Percentiles rank a stretch among this genome's conserved stretches.
Evolutionary conservation across 1,140 invertebrate genomes (phyloP).

Genomic region (Scylla paramamosain): DNA sequence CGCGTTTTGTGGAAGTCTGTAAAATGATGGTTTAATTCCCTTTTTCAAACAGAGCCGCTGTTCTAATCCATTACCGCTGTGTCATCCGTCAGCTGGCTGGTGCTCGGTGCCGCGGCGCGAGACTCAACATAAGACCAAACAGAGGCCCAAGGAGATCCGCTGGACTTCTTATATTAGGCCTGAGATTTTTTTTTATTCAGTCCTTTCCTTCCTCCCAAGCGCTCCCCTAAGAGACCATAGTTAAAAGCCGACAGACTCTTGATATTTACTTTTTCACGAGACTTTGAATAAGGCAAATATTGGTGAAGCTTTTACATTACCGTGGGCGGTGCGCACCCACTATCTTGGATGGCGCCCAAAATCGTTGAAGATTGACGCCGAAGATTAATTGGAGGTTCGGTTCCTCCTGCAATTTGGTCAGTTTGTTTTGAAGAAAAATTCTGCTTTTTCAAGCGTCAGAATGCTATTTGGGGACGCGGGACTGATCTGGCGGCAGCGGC

Average conservation of each 20-base stretch:
- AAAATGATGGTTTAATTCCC: too few relatives aligned
- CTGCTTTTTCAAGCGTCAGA: conserved; percentile 11
- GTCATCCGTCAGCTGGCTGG: too few relatives aligned
- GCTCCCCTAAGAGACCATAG: background rate
- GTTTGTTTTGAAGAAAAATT: conserved; percentile 24
- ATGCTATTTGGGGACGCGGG: background rate
- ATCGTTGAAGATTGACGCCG: conserved; percentile 20
- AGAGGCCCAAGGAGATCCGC: too few relatives aligned
- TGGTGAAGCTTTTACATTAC: background rate
- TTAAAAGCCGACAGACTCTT: background rate
- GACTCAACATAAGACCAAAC: too few relatives aligned
- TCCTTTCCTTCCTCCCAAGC: background rate
- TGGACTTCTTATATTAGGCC: too few relatives aligned
- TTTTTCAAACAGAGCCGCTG: too few relatives aligned
- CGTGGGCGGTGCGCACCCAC: background rate
- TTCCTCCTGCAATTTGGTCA: conserved; percentile 21
- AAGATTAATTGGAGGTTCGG: conserved; percentile 22
- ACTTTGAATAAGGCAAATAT: conserved; percentile 15
- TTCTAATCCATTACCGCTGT: too few relatives aligned
- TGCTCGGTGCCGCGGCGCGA: too few relatives aligned
- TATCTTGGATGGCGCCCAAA: background rate
- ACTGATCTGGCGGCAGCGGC: background rate
- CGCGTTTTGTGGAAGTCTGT: too few relatives aligned
- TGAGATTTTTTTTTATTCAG: background rate
- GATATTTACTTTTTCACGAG: background rate